These are phyloP conservation scores for Bagarius yarrelli DNA, from an alignment of 2,113 vertebrate species.

Conservation along the genomic window DNA sequence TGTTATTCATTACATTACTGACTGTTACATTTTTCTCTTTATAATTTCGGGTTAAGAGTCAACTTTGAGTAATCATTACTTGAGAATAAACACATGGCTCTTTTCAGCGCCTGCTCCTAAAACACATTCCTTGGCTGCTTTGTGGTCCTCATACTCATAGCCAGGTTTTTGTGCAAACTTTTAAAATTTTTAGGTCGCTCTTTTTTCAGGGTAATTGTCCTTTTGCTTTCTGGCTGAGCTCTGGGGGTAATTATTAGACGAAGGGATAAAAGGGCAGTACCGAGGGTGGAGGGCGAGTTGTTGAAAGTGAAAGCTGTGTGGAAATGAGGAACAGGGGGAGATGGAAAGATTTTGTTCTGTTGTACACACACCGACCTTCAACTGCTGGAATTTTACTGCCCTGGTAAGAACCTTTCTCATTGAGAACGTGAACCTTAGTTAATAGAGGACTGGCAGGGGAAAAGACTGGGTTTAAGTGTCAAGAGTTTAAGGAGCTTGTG, in stretches of 20 bases:
- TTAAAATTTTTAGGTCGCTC: neutral
- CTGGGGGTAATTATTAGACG: constrained; percentile 7
- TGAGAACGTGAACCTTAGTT: constrained; percentile 30
- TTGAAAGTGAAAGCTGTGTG: constrained; percentile 41
- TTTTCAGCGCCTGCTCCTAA: neutral
- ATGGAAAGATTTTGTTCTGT: constrained; percentile 10
- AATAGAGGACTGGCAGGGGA: constrained; percentile 37
- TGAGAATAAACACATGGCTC: neutral
- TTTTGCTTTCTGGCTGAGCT: constrained; percentile 29
- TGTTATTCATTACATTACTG: neutral
- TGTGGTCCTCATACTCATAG: constrained; percentile 1
- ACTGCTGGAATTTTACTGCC: constrained; percentile 37
- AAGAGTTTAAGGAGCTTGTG: neutral
- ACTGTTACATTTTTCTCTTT: neutral
- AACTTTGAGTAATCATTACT: constrained; percentile 4
- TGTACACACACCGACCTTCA: constrained; percentile 12
- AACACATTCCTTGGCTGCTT: constrained; percentile 7
- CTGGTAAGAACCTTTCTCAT: constrained; percentile 30
- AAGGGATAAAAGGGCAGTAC: constrained; percentile 12
- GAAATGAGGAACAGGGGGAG: constrained; percentile 34
- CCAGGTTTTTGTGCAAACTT: constrained; percentile 20
- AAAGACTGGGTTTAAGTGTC: neutral
- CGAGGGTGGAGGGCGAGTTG: neutral
- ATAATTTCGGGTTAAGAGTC: neutral
- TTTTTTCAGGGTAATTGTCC: constrained; percentile 22